Evolutionary conservation across 1,140 invertebrate genomes (phyloP).

Genomic region (Platyura marginata): DNA sequence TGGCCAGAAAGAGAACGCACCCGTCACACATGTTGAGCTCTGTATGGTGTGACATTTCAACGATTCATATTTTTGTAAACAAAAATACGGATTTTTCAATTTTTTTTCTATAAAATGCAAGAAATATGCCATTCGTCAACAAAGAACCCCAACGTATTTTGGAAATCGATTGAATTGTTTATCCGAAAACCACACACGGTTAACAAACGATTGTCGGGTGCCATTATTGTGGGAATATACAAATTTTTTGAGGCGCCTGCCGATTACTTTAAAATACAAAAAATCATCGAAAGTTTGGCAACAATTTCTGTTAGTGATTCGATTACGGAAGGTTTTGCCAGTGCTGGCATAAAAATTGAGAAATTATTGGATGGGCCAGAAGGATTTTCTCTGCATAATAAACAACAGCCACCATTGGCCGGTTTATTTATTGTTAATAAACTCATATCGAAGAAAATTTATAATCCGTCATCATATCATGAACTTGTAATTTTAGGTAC

Average conservation of each 20-base stretch:
- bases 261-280: neutral
- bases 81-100: no score
- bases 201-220: neutral
- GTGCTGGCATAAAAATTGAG: neutral
- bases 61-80: no score
- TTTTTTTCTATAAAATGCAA: no score
- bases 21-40: no score
- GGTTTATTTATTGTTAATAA: neutral
- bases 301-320: neutral
- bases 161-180: neutral
- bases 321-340: neutral
- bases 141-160: neutral
- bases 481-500: neutral
- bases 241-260: neutral
- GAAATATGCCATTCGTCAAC: neutral
- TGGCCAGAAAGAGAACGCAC: no score
- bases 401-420: neutral
- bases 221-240: neutral
- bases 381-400: neutral
- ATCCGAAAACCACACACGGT: neutral
- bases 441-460: neutral
- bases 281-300: neutral
- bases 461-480: neutral
- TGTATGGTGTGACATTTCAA: no score
- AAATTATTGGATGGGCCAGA: neutral